Evolutionary conservation across 1,140 invertebrate species (phyloP), one percentile per base, ranked within the genome.

Genomic region (Papilio dardanus): DNA sequence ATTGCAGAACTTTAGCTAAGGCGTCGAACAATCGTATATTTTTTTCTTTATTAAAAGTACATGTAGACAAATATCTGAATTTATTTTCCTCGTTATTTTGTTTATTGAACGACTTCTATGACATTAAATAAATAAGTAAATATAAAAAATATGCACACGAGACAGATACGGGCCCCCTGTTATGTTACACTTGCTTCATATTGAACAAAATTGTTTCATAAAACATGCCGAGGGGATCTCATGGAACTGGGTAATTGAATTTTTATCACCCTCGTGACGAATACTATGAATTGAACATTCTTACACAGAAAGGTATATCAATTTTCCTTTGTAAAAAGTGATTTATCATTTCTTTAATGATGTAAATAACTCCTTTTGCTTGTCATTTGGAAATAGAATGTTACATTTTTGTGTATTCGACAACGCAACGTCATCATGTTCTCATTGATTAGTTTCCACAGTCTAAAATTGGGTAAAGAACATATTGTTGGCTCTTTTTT

Each of bases 191-290:
- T 71, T 24, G 8, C 68, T 71, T 40, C 68, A 50, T 71, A 71
- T 71, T 71, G 40, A 71, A 28, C 24, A 71, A 71, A 71, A 50
- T 71, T 71, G 40, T 71, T 71, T 71, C 68, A 71, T 71, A 46
- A 71, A 71, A 71, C 68, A 71, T 46, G 40, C 68, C 40, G 1
- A 28, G 54, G 54, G 54, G 3, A 12, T 58, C 21, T 16, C 33
- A n/a, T n/a, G 67, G 67, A 69, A 37, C 35, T 40, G 33, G 31
- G 67, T 69, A 69, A 69, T 69, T 69, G 67, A 69, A 69, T 69
- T 69, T 69, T 69, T 69, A 69, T 69, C 67, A 69, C 67, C 67
- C 33, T 69, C 35, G 7, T 12, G 67, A 40, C 37, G 67, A 69
- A 69, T 69, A 35, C 0, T 69, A 37, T 69, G 67, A 21, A 69